Evolutionary conservation across 2,888 invertebrate species (phyloP).

Genomic region (Axea sp.): DNA sequence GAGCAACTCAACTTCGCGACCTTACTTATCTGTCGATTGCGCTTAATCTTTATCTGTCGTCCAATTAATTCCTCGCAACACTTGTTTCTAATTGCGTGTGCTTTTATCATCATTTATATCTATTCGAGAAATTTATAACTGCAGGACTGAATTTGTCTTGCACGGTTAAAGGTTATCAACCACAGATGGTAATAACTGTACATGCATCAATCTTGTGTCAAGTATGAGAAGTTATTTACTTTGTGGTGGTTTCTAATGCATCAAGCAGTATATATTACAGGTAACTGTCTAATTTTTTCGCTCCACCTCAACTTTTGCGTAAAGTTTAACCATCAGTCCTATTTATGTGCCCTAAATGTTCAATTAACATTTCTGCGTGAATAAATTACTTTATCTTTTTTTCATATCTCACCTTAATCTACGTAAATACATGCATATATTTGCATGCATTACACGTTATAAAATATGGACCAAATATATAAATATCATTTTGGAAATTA

Average conservation of each 20-base stretch:
- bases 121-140: constrained; percentile 7
- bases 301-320: too few relatives aligned
- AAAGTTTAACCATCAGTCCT: too few relatives aligned
- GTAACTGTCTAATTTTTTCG: too few relatives aligned
- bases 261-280: too few relatives aligned
- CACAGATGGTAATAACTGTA: constrained; percentile 22
- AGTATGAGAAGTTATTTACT: constrained; percentile 5
- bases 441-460: too few relatives aligned
- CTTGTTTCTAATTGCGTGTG: constrained; percentile 8
- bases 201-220: not conserved
- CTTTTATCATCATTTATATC: constrained; percentile 21
- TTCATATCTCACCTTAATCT: too few relatives aligned
- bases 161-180: constrained; percentile 27
- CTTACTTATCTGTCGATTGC: not conserved
- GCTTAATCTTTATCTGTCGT: constrained; percentile 14
- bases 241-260: not conserved
- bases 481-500: too few relatives aligned
- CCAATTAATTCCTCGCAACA: constrained; percentile 27
- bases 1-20: constrained; percentile 2
- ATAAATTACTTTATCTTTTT: too few relatives aligned
- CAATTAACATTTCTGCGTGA: too few relatives aligned
- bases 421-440: too few relatives aligned
- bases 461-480: too few relatives aligned
- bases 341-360: too few relatives aligned
- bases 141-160: constrained; percentile 21